Base-by-base conservation (phyloP, 2,888 invertebrate species). In the Clusia tigrina region DNA sequence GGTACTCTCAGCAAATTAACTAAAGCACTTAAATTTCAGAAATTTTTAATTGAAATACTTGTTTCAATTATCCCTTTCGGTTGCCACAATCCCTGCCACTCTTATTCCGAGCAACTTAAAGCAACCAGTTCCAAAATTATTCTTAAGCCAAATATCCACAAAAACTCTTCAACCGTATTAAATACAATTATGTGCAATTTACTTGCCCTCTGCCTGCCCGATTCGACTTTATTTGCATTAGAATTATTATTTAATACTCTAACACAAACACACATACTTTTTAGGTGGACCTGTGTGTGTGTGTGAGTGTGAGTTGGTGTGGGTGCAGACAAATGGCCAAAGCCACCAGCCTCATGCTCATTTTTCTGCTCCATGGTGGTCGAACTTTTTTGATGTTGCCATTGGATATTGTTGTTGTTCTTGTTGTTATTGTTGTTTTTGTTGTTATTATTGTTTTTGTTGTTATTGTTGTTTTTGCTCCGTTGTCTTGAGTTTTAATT, bases 181-280 rank as follows among this genome's bases (percentile, higher is more conserved):
- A 6, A 42, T n/a, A 10, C 42, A 42, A 6, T 15, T 42, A 5
- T 42, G 42, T n/a, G 42, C 42, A n/a, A 10, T 42, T 42, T 15
- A 42, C n/a, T 42, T 42, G n/a, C 42, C 42, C n/a, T 6, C 42
- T 3, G 42, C 42, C n/a, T 10, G 3, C 10, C 42, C 15, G n/a
- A 42, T 17, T 42, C n/a, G n/a, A 42, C 10, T 42, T 42, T 42
- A 42, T 42, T 42, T 42, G 9, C n/a, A 42, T 42, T 42, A 42
- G n/a, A 42, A 42, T 6, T 42, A 42, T 42, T 42, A 42, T 42
- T 42, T 5, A n/a, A 42, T 42, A 17, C 32, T 12, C 12, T 32
- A 32, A 32, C 12, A 42, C 10, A 5, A 42, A 42, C 42, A 42
- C n/a, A 42, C 42, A 42, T n/a, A n/a, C n/a, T n/a, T n/a, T n/a